Base-by-base conservation (phyloP, 2,797 vertebrate species). In the Tokudaia tokunoshimensis region DNA sequence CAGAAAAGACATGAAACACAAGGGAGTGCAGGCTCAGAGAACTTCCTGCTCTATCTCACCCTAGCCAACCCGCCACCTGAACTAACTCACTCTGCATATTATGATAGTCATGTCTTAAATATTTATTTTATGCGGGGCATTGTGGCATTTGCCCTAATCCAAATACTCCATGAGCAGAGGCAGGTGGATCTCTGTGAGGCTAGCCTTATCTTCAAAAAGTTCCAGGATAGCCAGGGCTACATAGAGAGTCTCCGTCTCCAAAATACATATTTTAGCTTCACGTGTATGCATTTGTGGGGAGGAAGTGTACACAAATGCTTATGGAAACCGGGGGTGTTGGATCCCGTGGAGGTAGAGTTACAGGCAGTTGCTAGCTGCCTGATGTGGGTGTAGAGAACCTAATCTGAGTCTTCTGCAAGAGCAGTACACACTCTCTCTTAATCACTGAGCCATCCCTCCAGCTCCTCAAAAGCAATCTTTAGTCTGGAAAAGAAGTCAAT, bases 1-100 rank as follows among this genome's bases (percentile, higher is more conserved):
- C 15, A 70, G 15, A 22, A 76, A 90, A 74, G 37, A 9, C 59
- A 14, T 31, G 19, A 55, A 59, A 74, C 19, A 61, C 55, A 84
- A 89, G 19, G 31, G 37, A 83, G 41, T 22, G 41, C 72, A 89
- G 26, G n/a, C 17, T 29, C 19, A 82, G 9, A 37, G 14, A 37
- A 85, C 85, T 84, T 20, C 34, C 34, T 4, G 17, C 12, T 10
- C 24, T 91, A 22, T 17, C 4, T 50, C 4, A 59, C 57, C 57
- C 57, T 59, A 59, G 19, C 19, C 57, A 59, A 59, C 57, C 55
- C 19, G 55, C 55, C 55, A 57, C 24, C n/a, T 61, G 86, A 70
- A 26, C 72, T 92, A 83, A 74, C n/a, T 95, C 72, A 91, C 19
- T 91, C 31, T 85, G 41, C 9, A 13, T 47, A 80, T 76, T 76